Evolutionary conservation across 1,140 invertebrate species (phyloP), one percentile per base, ranked within the genome.

Genomic region (Drosophila simulans): DNA sequence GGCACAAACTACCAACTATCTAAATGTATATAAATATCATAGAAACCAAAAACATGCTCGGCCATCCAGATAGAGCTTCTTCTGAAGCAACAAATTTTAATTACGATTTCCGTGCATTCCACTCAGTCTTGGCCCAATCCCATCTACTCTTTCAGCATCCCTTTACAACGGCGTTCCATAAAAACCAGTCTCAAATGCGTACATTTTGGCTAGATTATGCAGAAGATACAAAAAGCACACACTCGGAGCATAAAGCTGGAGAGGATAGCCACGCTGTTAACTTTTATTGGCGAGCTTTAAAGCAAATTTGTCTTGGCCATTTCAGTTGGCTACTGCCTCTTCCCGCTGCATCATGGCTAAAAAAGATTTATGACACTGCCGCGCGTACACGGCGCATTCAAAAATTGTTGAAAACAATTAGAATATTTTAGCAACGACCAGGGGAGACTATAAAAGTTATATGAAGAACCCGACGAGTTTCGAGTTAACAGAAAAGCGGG

Each of bases 361-460:
- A 59, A 68, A 63, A 86, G 83, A 88, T 82, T 78, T 82, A 79
- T 78, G 70, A 81, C 82, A 58, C 74, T 54, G 58, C 43, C 71
- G 45, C n/a, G 54, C 62, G 70, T 76, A 75, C 68, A 82, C 81
- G 66, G 57, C 72, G 65, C 77, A 85, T 85, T 85, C 81, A 81
- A 79, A 86, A 86, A 88, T 88, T 86, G 83, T 88, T 88, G 71
- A 88, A 88, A 88, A 88, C 84, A 88, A 88, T 88, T 88, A 89
- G 79, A 89, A 88, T 88, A 88, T 88, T 88, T 89, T 83, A 84
- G 81, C 80, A 68, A 75, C 62, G 74, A 80, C 66, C 76, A 56
- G 76, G 58, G 58, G 60, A 81, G 84, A 89, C 82, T 88, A 86
- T 86, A 88, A 86, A 88, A 88, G 80, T 80, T 83, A 79, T 84